These are phyloP conservation scores for Perdita meconis DNA, from an alignment of 2,888 invertebrate genomes.

Conservation along the genomic window DNA sequence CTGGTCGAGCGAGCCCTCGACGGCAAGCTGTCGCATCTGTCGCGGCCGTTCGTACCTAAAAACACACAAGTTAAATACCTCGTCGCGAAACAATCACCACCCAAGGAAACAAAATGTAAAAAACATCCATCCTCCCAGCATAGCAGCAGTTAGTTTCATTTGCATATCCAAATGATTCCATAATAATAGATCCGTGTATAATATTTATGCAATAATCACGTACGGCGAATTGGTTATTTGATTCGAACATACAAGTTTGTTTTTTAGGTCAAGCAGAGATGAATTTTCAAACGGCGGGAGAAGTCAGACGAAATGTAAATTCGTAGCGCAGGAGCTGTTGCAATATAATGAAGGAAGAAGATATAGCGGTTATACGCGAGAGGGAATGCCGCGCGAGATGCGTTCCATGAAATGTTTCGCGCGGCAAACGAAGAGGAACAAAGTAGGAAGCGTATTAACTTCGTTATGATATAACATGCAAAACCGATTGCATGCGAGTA, in stretches of 20 bases:
- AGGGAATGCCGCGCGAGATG: slow-evolving; percentile 19
- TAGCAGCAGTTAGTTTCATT: slow-evolving; percentile 70
- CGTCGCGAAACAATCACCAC: background rate
- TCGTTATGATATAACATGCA: slow-evolving; percentile 60
- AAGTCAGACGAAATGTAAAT: slow-evolving; percentile 17
- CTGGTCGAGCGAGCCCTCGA: slow-evolving; percentile 89
- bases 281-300: slow-evolving; percentile 21
- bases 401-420: slow-evolving; percentile 19
- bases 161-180: slow-evolving; percentile 59
- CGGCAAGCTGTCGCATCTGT: slow-evolving; percentile 93
- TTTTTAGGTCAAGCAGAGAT: slow-evolving; percentile 60
- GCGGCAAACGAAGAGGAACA: slow-evolving; percentile 5
- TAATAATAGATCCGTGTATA: slow-evolving; percentile 43
- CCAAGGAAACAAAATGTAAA: slow-evolving; percentile 43
- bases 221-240: slow-evolving; percentile 47
- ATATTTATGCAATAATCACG: slow-evolving; percentile 42
- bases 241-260: slow-evolving; percentile 36
- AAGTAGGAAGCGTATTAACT: slow-evolving; percentile 50
- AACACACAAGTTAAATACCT: slow-evolving; percentile 45
- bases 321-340: slow-evolving; percentile 8
- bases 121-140: slow-evolving; percentile 74
- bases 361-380: slow-evolving; percentile 16
- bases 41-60: slow-evolving; percentile 85
- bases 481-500: slow-evolving; percentile 60
- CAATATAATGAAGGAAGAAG: slow-evolving; percentile 24